These are phyloP conservation scores for Poeciliopsis infans DNA, from an alignment of 2,797 vertebrate genomes.

Conservation along the genomic window DNA sequence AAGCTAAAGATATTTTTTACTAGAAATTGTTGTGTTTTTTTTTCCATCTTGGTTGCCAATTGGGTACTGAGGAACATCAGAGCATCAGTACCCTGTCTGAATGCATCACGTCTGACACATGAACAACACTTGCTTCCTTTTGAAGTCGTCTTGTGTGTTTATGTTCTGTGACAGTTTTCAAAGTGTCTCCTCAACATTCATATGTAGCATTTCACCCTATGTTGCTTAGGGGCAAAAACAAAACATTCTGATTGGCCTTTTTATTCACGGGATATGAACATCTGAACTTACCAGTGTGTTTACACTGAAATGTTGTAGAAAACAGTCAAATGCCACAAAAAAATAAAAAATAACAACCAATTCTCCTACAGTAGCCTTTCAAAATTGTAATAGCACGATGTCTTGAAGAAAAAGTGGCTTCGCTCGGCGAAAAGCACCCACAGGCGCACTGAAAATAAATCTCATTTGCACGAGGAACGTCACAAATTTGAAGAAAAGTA, in stretches of 20 bases:
- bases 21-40: not conserved
- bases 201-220: not conserved
- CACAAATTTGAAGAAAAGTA: not conserved
- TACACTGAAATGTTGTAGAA: not conserved
- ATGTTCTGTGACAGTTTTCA: too few species aligned
- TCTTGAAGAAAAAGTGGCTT: not conserved
- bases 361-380: not conserved
- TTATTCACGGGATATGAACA: not conserved
- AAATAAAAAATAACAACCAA: not conserved
- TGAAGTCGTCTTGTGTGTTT: too few species aligned
- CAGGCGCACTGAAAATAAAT: not conserved
- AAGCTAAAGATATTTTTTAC: not conserved
- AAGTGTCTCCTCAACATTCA: not conserved
- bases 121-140: too few species aligned
- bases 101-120: not conserved
- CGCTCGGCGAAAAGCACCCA: not conserved
- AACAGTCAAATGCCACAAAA: not conserved
- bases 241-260: not conserved
- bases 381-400: not conserved
- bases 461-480: not conserved
- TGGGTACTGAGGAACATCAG: not conserved
- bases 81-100: not conserved
- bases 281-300: not conserved
- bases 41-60: not conserved
- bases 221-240: not conserved